Conservation (phyloP, 2,797 vertebrate species). For the Arnoldichthys spilopterus region DNA sequence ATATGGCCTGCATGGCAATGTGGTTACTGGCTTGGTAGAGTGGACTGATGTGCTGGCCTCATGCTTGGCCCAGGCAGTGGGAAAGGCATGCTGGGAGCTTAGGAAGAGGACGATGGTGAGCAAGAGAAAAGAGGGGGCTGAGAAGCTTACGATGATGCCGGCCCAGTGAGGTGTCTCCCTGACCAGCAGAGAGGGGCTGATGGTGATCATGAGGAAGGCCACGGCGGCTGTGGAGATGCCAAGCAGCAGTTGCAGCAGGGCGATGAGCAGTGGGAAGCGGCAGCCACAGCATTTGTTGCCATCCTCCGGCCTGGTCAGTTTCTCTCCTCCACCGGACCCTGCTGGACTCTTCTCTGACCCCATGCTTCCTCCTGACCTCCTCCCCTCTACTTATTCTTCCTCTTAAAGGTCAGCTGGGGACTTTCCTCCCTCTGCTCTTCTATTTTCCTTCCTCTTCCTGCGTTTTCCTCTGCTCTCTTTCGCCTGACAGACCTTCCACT, state of each 20-base stretch:
- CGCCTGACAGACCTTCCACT: slow-evolving; percentile 52
- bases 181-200: slow-evolving; percentile 89
- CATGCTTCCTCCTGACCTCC: slow-evolving; percentile 43
- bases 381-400: slow-evolving; percentile 22
- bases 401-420: slow-evolving; percentile 13
- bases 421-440: slow-evolving; percentile 47
- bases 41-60: slow-evolving; percentile 40
- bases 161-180: slow-evolving; percentile 98
- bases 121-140: slow-evolving; percentile 29
- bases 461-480: slow-evolving; percentile 62
- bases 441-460: slow-evolving; percentile 50
- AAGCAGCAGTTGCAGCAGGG: slow-evolving; percentile 90
- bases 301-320: slow-evolving; percentile 47
- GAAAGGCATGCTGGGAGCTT: slow-evolving; percentile 58
- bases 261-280: slow-evolving; percentile 91
- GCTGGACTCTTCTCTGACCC: slow-evolving; percentile 58
- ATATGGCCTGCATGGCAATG: slow-evolving; percentile 16
- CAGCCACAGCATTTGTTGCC: slow-evolving; percentile 85
- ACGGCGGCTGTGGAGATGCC: slow-evolving; percentile 84
- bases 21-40: slow-evolving; percentile 14
- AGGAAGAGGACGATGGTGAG: slow-evolving; percentile 57
- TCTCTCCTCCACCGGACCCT: slow-evolving; percentile 64
- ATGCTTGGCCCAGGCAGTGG: slow-evolving; percentile 49
- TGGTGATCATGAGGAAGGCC: slow-evolving; percentile 90
- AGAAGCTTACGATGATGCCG: slow-evolving; percentile 95